Evolutionary conservation across 2,888 invertebrate species (phyloP).

Genomic region (Melinopterus prodromus): DNA sequence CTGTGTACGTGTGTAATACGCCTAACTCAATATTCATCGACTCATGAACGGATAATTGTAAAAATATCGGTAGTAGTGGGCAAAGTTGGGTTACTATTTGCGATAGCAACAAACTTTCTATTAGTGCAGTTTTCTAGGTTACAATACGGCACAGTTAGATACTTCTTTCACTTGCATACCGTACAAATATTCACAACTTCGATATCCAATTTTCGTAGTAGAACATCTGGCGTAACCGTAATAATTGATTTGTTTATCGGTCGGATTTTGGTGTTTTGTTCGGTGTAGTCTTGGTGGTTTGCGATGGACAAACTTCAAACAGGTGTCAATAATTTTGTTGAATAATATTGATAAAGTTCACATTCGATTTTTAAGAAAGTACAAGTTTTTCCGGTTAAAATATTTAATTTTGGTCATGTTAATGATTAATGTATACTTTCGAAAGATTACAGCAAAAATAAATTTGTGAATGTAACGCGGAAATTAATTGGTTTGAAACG

Average conservation of each 20-base stretch:
- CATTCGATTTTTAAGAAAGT: not conserved
- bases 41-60: not conserved
- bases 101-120: constrained; percentile 4
- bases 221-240: not conserved
- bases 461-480: too few relatives aligned
- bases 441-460: too few relatives aligned
- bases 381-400: too few relatives aligned
- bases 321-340: not conserved
- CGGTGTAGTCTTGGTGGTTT: not conserved
- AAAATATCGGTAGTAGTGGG: not conserved
- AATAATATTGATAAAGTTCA: not conserved
- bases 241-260: not conserved
- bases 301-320: not conserved
- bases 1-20: not conserved
- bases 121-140: constrained; percentile 4
- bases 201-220: not conserved
- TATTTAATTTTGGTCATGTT: too few relatives aligned
- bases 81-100: not conserved
- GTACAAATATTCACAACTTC: not conserved
- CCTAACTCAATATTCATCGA: constrained; percentile 4
- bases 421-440: too few relatives aligned
- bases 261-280: too few relatives aligned
- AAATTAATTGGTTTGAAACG: too few relatives aligned
- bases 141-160: not conserved
- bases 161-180: constrained; percentile 4